Conservation (phyloP, 2,888 invertebrate genomes). For the Brenthis hecate region DNA sequence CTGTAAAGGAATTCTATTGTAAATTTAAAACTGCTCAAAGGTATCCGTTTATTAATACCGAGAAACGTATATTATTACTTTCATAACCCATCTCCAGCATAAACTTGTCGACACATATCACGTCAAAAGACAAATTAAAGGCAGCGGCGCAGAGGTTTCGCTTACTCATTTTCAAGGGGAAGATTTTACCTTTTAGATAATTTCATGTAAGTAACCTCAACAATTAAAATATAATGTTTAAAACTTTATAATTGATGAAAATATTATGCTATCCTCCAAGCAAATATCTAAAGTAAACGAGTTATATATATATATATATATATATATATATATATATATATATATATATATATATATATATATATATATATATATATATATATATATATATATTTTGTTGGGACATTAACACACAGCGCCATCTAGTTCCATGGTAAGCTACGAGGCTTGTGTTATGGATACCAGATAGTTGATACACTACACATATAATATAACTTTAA, state of each 20-base stretch:
- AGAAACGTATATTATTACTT: constrained; percentile 35
- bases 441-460: too few relatives aligned
- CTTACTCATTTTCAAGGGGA: constrained; percentile 39
- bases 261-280: constrained; percentile 3
- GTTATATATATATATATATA: too few relatives aligned
- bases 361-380: too few relatives aligned
- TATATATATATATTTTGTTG: too few relatives aligned
- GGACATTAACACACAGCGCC: too few relatives aligned
- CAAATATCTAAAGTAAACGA: background rate
- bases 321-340: too few relatives aligned
- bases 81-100: constrained; percentile 35
- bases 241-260: constrained; percentile 11
- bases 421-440: too few relatives aligned
- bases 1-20: constrained; percentile 7
- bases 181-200: constrained; percentile 34
- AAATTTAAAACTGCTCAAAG: constrained; percentile 25
- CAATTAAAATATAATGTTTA: constrained; percentile 6
- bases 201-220: constrained; percentile 24
- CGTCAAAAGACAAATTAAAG: constrained; percentile 41
- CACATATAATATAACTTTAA: too few relatives aligned
- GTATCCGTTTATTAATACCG: constrained; percentile 34
- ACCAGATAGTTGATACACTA: too few relatives aligned
- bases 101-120: constrained; percentile 40
- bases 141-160: constrained; percentile 39
- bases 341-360: too few relatives aligned